Evolutionary conservation across 2,113 vertebrate species (phyloP).

Genomic region (Spheniscus mendiculus): DNA sequence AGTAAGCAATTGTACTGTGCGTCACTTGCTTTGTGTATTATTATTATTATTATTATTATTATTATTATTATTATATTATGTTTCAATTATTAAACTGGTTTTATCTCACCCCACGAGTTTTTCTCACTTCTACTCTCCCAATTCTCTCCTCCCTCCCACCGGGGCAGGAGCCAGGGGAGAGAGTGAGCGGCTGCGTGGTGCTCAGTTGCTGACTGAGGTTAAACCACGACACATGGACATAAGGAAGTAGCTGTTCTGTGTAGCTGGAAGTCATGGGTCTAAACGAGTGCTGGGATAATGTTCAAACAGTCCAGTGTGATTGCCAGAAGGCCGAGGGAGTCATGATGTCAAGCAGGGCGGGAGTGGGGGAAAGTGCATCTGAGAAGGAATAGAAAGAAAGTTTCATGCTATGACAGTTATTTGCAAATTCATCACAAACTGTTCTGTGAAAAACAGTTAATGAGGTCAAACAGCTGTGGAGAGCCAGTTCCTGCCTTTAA

Average conservation of each 20-base stretch:
- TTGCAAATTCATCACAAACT: background rate
- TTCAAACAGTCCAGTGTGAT: background rate
- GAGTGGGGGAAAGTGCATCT: background rate
- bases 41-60: too few relatives aligned
- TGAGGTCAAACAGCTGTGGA: background rate
- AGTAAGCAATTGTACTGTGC: too few relatives aligned
- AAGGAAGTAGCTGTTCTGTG: background rate
- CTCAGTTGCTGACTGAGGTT: too few relatives aligned
- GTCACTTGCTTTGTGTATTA: too few relatives aligned
- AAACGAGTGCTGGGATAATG: background rate
- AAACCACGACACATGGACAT: background rate
- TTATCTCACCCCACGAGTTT: too few relatives aligned
- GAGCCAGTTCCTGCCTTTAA: background rate
- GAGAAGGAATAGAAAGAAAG: background rate
- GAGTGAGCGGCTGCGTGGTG: too few relatives aligned
- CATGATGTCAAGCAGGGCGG: accelerated
- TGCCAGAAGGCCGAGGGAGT: background rate
- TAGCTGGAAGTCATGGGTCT: background rate
- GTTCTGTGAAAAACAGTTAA: background rate
- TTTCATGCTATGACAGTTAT: background rate
- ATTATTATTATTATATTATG: too few relatives aligned
- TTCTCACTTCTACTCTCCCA: too few relatives aligned
- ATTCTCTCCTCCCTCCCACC: too few relatives aligned
- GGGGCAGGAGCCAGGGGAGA: too few relatives aligned
- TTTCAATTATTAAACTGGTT: too few relatives aligned